Evolutionary conservation across 2,888 invertebrate species (phyloP).

Genomic region (Smittia sp.): DNA sequence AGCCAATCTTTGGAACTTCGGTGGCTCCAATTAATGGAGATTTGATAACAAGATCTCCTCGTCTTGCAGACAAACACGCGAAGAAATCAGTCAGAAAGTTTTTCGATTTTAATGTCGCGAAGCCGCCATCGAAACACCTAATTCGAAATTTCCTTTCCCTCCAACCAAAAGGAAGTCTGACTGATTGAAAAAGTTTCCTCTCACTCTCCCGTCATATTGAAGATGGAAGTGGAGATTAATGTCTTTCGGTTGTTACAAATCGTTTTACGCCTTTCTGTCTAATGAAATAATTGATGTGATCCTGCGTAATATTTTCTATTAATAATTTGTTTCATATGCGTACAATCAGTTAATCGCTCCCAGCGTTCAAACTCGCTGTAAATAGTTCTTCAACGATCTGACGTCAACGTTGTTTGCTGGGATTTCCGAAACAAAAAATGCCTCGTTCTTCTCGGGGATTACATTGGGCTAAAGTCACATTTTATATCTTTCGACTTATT

Average conservation of each 20-base stretch:
- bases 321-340: not conserved
- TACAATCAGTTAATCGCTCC: not conserved
- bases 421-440: not conserved
- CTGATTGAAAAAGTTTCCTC: conserved; percentile 27
- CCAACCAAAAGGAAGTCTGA: not conserved
- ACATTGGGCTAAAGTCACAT: conserved; percentile 25
- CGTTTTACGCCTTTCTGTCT: conserved; percentile 5
- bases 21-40: conserved; percentile 30
- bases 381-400: no score
- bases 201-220: not conserved
- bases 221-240: conserved; percentile 16
- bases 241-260: conserved; percentile 5
- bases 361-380: no score
- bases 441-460: not conserved
- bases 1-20: not conserved
- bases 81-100: not conserved
- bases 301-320: not conserved
- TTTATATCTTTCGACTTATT: conserved; percentile 27
- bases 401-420: not conserved
- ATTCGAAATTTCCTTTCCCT: conserved; percentile 6
- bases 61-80: not conserved
- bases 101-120: conserved; percentile 8
- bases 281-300: not conserved
- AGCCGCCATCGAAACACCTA: not conserved
- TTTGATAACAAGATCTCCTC: conserved; percentile 28